Conservation (phyloP, 2,888 invertebrate species). For the Lamellibrachia columna region DNA sequence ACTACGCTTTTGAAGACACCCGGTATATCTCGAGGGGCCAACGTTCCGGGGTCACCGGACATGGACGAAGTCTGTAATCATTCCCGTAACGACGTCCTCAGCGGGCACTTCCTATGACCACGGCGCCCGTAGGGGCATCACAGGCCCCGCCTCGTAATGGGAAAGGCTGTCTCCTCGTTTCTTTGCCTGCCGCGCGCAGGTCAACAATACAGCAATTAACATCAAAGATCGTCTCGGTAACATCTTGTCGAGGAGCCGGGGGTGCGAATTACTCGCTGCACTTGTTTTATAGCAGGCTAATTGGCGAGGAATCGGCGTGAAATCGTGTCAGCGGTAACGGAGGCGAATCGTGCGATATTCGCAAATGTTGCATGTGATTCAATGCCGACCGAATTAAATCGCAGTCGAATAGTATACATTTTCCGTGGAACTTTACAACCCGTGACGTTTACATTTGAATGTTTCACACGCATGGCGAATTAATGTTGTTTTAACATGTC, state of each 20-base stretch:
- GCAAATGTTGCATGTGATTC: neutral
- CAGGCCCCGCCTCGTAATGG: neutral
- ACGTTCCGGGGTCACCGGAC: neutral
- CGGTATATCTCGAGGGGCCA: neutral
- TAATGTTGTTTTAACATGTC: too few species aligned
- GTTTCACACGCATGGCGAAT: too few species aligned
- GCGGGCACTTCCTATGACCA: neutral
- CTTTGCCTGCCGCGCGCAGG: neutral
- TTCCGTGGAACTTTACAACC: too few species aligned
- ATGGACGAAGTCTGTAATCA: neutral
- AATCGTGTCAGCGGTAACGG: neutral
- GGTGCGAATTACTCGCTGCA: neutral
- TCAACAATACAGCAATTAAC: neutral
- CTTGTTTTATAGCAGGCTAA: neutral
- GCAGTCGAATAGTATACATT: too few species aligned
- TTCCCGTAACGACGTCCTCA: neutral
- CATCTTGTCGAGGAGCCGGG: neutral
- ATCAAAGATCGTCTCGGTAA: neutral
- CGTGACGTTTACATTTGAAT: too few species aligned
- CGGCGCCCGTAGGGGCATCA: neutral
- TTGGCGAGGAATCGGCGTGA: conserved; percentile 12
- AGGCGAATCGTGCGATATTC: conserved; percentile 1
- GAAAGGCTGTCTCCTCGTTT: neutral
- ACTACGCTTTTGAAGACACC: neutral
- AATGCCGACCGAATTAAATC: neutral